Percentiles rank a stretch among this genome's conserved stretches.
Conservation (phyloP, 2,888 invertebrate species). For the Drosophila engyochracea region DNA sequence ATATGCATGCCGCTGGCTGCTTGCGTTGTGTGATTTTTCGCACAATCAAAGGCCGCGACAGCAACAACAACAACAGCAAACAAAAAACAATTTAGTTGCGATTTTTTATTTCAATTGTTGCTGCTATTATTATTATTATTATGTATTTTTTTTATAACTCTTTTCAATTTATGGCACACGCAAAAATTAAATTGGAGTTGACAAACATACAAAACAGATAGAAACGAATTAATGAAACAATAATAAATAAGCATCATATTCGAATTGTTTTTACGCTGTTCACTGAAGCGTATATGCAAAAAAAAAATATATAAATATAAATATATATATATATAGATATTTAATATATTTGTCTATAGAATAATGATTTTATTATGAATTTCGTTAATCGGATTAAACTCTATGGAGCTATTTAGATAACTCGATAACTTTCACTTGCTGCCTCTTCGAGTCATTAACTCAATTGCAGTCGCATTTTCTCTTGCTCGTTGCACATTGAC, state of each 20-base stretch:
- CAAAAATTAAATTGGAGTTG: slow-evolving; percentile 29
- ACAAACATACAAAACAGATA: slow-evolving; percentile 5
- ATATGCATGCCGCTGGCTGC: slow-evolving; percentile 70
- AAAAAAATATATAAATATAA: background rate
- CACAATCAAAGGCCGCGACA: slow-evolving; percentile 69
- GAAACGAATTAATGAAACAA: slow-evolving; percentile 9
- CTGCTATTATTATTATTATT: slow-evolving; percentile 21
- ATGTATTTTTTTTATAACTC: slow-evolving; percentile 7
- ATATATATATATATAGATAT: background rate
- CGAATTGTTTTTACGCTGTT: slow-evolving; percentile 19
- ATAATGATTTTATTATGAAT: background rate
- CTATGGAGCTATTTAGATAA: background rate
- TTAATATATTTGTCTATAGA: background rate
- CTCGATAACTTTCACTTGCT: background rate
- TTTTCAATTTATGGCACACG: slow-evolving; percentile 49
- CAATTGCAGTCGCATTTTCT: background rate
- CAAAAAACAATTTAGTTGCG: slow-evolving; percentile 49
- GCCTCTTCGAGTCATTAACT: background rate
- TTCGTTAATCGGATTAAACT: background rate
- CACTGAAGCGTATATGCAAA: slow-evolving; percentile 11
- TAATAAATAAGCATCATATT: slow-evolving; percentile 18
- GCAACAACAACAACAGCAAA: slow-evolving; percentile 24
- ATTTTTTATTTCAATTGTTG: slow-evolving; percentile 57
- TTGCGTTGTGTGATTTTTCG: slow-evolving; percentile 76
- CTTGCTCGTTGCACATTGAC: background rate